Base-by-base conservation (phyloP, 1,140 invertebrate genomes). In the Drosophila yakuba region DNA sequence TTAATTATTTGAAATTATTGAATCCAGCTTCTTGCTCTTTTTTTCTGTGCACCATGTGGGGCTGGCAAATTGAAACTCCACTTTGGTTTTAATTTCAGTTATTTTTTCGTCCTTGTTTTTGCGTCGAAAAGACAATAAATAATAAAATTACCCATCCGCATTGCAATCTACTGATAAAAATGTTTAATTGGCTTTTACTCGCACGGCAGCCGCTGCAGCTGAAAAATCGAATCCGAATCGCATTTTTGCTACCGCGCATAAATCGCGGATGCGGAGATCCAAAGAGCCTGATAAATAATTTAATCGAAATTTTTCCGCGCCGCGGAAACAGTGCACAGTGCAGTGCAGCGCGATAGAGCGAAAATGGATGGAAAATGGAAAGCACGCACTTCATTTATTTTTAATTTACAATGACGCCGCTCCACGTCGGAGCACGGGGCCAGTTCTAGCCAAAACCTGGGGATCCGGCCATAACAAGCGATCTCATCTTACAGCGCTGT, bases 131-230 rank as follows among this genome's bases (percentile, higher is more conserved):
- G 12, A 25, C 36, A 74, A 83, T 90, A 89, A 90, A 89, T 90
- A 90, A 89, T 75, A 61, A 79, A 89, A 90, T 90, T 90, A 89
- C 85, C 77, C 85, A 89, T 90, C 85, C 76, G 60, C 67, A 55
- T 67, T 69, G 83, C 83, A 83, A 89, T 89, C 79, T 73, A 72
- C 84, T 78, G 84, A 89, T 89, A 89, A 90, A 89, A 89, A 90
- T 80, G 85, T 80, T 74, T 90, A 89, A 89, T 89, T 89, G 85
- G 59, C 77, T 89, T 88, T 83, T 88, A 62, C 60, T 67, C 51
- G 38, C 38, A 39, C 57, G 41, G 59, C 36, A 32, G 56, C 52
- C 11, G 43, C 15, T 59, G 43, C 38, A 68, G 48, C 63, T 72
- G 57, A 62, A 85, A 81, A 73, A 86, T 82, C 78, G 83, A 64